These are phyloP conservation scores for Cariama cristata DNA, from an alignment of 2,113 vertebrate species.

Conservation along the genomic window DNA sequence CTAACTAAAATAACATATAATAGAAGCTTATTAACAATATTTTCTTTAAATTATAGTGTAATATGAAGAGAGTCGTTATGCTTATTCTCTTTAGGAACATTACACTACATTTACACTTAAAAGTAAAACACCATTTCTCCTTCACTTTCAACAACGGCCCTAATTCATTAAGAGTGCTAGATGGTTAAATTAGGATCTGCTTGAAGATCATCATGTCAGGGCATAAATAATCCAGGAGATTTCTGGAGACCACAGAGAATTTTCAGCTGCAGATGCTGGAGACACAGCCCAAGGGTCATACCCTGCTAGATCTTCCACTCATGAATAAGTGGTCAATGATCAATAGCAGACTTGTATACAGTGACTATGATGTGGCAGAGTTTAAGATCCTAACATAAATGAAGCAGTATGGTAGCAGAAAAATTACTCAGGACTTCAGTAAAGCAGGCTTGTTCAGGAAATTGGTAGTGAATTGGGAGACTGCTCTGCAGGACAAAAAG, in stretches of 20 bases:
- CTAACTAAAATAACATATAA: neutral
- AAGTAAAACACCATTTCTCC: neutral
- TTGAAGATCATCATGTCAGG: neutral
- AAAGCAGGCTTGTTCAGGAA: neutral
- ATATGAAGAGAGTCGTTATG: neutral
- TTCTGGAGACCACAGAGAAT: neutral
- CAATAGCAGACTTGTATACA: neutral
- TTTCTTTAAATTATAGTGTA: neutral
- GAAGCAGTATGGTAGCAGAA: neutral
- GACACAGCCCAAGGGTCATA: rapidly evolving
- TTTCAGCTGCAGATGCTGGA: neutral
- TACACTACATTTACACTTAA: neutral
- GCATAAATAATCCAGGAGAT: neutral
- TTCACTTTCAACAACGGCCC: neutral
- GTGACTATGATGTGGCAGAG: neutral
- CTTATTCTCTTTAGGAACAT: neutral
- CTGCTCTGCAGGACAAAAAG: neutral
- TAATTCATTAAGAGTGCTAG: neutral
- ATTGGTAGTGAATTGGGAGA: neutral
- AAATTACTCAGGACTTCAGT: neutral
- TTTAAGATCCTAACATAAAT: neutral
- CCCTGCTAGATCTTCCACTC: neutral
- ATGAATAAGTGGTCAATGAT: neutral
- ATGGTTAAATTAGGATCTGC: neutral
- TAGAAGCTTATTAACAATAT: neutral